Evolutionary conservation across 2,797 vertebrate species (phyloP).

Genomic region (Periparus ater): DNA sequence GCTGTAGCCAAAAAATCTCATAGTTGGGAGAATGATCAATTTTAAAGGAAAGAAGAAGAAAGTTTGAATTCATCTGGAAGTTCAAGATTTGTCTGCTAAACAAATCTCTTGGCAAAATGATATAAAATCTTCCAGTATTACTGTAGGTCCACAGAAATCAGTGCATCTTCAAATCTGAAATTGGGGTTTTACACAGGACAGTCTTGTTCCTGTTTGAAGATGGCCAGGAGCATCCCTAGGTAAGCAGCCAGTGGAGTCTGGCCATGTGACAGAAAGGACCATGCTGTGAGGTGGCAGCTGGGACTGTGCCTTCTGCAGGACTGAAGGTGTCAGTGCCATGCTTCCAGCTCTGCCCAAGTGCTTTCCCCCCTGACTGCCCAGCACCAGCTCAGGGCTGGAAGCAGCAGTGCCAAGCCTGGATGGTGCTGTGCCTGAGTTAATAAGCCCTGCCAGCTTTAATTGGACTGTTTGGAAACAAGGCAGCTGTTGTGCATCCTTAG

Average conservation of each 20-base stretch:
- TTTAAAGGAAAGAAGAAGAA: not conserved
- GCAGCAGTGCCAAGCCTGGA: not conserved
- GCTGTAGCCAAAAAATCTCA: not conserved
- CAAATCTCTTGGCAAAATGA: not conserved
- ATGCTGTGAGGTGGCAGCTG: not conserved
- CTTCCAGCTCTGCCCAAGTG: not conserved
- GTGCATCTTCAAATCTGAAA: not conserved
- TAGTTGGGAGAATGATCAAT: not conserved
- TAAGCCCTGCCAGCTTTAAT: constrained; percentile 35
- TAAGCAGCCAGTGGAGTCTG: not conserved
- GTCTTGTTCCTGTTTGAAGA: not conserved
- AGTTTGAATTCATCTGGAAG: not conserved
- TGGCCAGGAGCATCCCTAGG: not conserved
- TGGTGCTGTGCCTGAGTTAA: not conserved
- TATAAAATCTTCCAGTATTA: not conserved
- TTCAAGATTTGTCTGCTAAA: not conserved
- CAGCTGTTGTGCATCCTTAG: constrained; percentile 39
- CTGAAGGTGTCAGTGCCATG: not conserved
- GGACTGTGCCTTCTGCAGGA: not conserved
- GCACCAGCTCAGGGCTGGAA: not conserved
- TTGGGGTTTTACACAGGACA: not conserved
- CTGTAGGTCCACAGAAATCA: not conserved
- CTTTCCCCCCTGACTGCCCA: not conserved
- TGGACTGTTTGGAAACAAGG: constrained; percentile 43
- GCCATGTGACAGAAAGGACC: not conserved